Base-by-base conservation (phyloP, 92 coral and sea anemone species). In the Epizoanthus stellaris region DNA sequence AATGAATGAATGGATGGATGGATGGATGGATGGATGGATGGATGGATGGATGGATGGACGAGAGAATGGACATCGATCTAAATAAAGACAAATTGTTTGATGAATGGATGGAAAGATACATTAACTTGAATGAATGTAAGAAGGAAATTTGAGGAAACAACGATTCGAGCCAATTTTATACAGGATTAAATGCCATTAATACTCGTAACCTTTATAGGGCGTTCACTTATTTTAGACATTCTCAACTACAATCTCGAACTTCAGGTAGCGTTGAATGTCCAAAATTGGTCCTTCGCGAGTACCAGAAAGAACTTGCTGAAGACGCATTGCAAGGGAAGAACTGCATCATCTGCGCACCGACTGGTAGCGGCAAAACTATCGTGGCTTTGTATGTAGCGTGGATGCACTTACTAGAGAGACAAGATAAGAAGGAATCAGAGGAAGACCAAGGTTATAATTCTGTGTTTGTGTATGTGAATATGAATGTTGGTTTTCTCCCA, bases 311-410 rank as follows among this genome's bases (percentile, higher is more conserved):
- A 64, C 87, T 91, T 14, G 89, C 92, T 0, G 20, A 82, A 54
- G 90, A 88, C 4, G 96, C 96, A 1, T 25, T 93, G 25, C 94
- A 93, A 54, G 94, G 96, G 21, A 69, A 79, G 53, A 93, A 93
- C 58, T 76, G 92, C 34, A 91, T 93, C 80, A 91, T 93, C 81
- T 93, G 96, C 54, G 92, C 96, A 20, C 96, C 96, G 2, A 93
- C 96, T 0, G 92, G 90, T 45, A 91, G 92, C 47, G 96, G 96
- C 6, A 93, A 93, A 80, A 93, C 96, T 43, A 88, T 90, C 47
- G 96, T 90, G 68, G 96, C 96, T 23, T 70, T 93, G 84, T 80
- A 88, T 43, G 85, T 88, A 39, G 93, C 91, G 15, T 90, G 86
- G 73, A 80, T 66, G 6, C 93, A 88, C 62, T 75, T 90, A 53